Evolutionary conservation across 2,113 vertebrate genomes (phyloP).

Genomic region (Eurystomus gularis): DNA sequence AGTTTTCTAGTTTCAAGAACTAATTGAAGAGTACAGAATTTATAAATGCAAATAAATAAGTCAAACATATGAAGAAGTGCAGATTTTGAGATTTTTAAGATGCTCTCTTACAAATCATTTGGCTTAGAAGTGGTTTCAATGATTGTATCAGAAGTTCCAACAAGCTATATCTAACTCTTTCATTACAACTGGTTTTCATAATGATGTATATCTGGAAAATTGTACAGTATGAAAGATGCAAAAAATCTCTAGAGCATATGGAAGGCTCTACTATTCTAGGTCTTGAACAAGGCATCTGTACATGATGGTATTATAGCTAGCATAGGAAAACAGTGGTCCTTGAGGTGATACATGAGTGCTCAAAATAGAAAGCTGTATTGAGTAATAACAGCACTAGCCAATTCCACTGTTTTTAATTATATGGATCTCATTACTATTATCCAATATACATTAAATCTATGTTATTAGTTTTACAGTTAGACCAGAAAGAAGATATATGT

Average conservation of each 20-base stretch:
- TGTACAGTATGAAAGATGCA: not conserved
- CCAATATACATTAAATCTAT: not conserved
- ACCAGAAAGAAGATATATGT: not conserved
- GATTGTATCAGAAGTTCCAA: not conserved
- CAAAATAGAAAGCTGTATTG: not conserved
- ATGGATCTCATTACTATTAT: not conserved
- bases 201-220: not conserved
- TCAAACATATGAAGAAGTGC: not conserved
- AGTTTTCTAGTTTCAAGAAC: not conserved
- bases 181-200: not conserved
- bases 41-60: not conserved
- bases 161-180: not conserved
- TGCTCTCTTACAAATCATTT: not conserved
- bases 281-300: not conserved
- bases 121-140: not conserved
- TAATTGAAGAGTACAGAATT: not conserved
- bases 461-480: not conserved
- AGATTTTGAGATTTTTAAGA: not conserved
- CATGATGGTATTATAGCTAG: not conserved
- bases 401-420: not conserved
- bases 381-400: not conserved
- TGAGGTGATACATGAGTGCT: not conserved
- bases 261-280: not conserved
- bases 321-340: not conserved
- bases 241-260: not conserved